These are phyloP conservation scores for Chauna torquata DNA, from an alignment of 2,113 vertebrate species.

Conservation along the genomic window DNA sequence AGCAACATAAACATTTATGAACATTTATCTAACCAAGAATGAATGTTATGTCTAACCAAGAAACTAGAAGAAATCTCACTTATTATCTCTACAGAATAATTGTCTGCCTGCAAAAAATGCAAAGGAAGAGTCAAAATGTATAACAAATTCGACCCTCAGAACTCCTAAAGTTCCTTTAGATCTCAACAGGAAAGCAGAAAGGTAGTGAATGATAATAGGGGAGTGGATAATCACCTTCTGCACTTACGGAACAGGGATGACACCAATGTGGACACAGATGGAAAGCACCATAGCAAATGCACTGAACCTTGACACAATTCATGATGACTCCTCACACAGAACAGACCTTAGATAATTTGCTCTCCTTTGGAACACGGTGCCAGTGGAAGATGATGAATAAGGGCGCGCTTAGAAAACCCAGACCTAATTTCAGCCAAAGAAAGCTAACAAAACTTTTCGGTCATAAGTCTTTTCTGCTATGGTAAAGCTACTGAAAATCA, in stretches of 20 bases:
- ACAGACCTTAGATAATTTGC: fast-evolving
- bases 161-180: background rate
- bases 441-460: background rate
- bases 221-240: background rate
- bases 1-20: background rate
- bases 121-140: fast-evolving
- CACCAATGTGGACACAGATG: background rate
- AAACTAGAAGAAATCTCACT: background rate
- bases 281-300: background rate
- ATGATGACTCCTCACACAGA: fast-evolving
- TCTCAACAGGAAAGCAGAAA: background rate
- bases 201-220: background rate
- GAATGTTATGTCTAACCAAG: background rate
- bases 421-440: background rate
- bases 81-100: background rate
- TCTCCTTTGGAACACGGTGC: background rate
- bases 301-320: background rate
- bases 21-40: background rate
- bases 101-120: background rate
- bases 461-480: background rate
- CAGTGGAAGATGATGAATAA: background rate
- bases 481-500: background rate
- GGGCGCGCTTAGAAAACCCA: background rate
- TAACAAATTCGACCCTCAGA: background rate
- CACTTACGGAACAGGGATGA: background rate